These are phyloP conservation scores for Dexiosoma caninum DNA, from an alignment of 2,888 invertebrate species.

Conservation along the genomic window DNA sequence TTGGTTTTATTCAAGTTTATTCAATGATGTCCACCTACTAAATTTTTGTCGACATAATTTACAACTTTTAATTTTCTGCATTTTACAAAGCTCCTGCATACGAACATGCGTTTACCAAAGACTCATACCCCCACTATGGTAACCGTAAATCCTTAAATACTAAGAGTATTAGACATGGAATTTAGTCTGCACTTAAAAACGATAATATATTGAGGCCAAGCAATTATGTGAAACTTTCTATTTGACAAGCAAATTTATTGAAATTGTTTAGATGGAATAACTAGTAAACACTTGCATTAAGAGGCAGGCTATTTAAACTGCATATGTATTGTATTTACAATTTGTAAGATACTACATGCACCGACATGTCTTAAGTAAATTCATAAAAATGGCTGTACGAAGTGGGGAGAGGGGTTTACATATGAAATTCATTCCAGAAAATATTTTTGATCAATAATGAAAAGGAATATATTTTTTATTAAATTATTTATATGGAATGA, in stretches of 20 bases:
- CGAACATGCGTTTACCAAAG: neutral
- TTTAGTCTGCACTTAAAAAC: neutral
- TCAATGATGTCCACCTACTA: neutral
- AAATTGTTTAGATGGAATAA: conserved; percentile 25
- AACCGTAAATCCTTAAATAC: neutral
- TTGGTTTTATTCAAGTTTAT: neutral
- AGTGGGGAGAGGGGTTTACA: no score
- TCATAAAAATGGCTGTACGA: no score
- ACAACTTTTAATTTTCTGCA: conserved; percentile 45
- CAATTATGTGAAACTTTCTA: conserved; percentile 43
- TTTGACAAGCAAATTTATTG: conserved; percentile 39
- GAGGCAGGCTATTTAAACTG: no score
- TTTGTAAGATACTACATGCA: no score
- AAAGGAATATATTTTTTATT: no score
- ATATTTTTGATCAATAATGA: no score
- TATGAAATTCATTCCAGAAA: no score
- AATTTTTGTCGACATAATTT: conserved; percentile 31
- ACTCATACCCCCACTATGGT: neutral
- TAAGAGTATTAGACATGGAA: conserved; percentile 12
- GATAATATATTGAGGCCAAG: neutral
- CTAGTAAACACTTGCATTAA: neutral
- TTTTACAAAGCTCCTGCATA: neutral
- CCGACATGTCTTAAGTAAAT: no score
- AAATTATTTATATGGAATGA: no score
- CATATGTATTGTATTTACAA: no score